Conservation (phyloP, 1,140 invertebrate species). For the Cherax destructor region DNA sequence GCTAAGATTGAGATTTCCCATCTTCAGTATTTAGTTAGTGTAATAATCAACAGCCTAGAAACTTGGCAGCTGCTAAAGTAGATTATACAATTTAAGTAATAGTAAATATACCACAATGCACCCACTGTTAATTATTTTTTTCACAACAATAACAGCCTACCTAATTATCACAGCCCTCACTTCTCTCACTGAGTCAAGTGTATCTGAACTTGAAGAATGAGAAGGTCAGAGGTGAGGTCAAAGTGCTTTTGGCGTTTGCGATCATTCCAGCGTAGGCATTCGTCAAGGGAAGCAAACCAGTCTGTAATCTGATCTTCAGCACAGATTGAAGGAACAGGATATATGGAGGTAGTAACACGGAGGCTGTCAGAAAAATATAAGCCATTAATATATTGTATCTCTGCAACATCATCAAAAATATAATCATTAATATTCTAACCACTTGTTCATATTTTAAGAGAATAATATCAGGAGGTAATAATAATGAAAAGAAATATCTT, state of each 20-base stretch:
- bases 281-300: constrained; percentile 96
- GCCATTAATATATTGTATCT: background rate
- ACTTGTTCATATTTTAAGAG: too few relatives aligned
- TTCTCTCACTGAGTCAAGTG: constrained; percentile 55
- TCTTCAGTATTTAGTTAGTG: too few relatives aligned
- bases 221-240: constrained; percentile 52
- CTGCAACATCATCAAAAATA: background rate
- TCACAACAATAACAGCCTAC: background rate
- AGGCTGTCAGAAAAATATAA: constrained; percentile 81
- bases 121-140: background rate
- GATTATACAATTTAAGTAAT: too few relatives aligned
- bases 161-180: constrained; percentile 62
- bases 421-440: background rate
- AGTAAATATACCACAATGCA: too few relatives aligned
- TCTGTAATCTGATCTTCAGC: constrained; percentile 96
- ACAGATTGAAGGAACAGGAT: constrained; percentile 96
- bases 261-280: constrained; percentile 98
- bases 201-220: constrained; percentile 61
- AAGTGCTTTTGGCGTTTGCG: constrained; percentile 94
- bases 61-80: too few relatives aligned
- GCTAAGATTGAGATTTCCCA: too few relatives aligned
- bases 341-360: constrained; percentile 95
- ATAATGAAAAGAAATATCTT: too few relatives aligned
- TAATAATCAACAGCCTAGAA: too few relatives aligned
- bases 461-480: too few relatives aligned